Conservation (phyloP, 2,888 invertebrate species). For the Agrotis puta region DNA sequence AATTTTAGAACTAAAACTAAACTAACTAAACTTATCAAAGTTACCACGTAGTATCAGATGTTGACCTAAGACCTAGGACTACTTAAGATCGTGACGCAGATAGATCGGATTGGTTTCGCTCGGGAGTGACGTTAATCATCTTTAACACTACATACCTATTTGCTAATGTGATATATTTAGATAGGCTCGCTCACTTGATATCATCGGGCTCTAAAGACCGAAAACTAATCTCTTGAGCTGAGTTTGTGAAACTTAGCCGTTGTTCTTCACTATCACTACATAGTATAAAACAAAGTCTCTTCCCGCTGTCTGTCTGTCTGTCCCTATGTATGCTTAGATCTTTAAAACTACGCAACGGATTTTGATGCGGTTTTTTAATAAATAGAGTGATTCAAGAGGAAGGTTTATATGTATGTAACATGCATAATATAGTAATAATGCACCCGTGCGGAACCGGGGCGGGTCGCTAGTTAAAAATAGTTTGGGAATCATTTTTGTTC, state of each 20-base stretch:
- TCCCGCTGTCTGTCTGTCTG: no score
- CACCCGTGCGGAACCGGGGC: no score
- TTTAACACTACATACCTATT: constrained; percentile 10
- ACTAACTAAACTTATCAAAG: constrained; percentile 42
- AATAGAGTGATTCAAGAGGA: no score
- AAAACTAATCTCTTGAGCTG: constrained; percentile 2
- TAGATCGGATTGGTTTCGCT: constrained; percentile 45
- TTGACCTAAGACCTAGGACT: constrained; percentile 42
- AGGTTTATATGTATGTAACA: no score
- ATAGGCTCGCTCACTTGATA: constrained; percentile 15
- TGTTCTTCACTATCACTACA: no score
- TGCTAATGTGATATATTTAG: constrained; percentile 32
- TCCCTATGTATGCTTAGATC: no score
- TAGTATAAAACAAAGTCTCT: no score
- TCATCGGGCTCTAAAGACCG: background rate
- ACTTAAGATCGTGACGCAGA: constrained; percentile 48
- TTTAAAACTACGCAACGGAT: no score
- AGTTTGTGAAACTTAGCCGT: constrained; percentile 1
- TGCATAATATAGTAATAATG: no score
- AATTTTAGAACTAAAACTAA: constrained; percentile 26
- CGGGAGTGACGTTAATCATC: constrained; percentile 41
- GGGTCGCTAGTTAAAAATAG: no score
- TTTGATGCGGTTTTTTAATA: no score
- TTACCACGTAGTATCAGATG: constrained; percentile 43
- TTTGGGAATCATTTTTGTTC: background rate